Evolutionary conservation across 2,797 vertebrate species (phyloP), one percentile per base, ranked within the genome.

Genomic region (Poecilia gillii): DNA sequence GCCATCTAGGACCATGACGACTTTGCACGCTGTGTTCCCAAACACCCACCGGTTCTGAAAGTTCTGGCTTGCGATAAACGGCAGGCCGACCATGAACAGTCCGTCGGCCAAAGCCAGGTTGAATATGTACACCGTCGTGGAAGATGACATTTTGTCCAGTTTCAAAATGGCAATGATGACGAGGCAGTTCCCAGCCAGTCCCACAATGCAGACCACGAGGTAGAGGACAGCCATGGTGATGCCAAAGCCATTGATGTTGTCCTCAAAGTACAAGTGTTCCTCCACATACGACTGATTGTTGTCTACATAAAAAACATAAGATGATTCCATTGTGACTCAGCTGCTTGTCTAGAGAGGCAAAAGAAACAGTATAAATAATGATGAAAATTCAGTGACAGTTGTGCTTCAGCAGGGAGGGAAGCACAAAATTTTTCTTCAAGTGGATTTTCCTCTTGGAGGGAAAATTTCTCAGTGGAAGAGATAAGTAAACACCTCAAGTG

Each of bases 1-100:
- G 71, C 96, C 96, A 0, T 96, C 96, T 39, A 96, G 88, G 25
- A 96, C 91, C 94, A 96, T 96, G 11, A 96, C 92, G 28, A 92
- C 85, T 75, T 95, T 96, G 81, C 96, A 96, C 0, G 80, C 90
- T 0, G 70, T 1, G 51, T 95, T 90, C 0, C 96, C 96, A 20
- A 96, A 96, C 28, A 93, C 78, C 96, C 96, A 97, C 3, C 49
- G 62, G 31, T 90, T 91, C 59, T 89, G 91, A 75, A 96, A 95
- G 88, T 95, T 94, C 90, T 97, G 96, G 77, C 89, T 92, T 0
- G 92, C 95, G 0, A 97, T 90, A 57, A 96, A 96, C 0, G 96
- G 96, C 1, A 96, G 94, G 0, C 95, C 94, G 0, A 95, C 87
- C 96, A 97, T 96, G 89, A 97, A 97, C 23, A 96, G 94, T 3